Base-by-base conservation (phyloP, 2,113 vertebrate genomes). In the Calonectris borealis region DNA sequence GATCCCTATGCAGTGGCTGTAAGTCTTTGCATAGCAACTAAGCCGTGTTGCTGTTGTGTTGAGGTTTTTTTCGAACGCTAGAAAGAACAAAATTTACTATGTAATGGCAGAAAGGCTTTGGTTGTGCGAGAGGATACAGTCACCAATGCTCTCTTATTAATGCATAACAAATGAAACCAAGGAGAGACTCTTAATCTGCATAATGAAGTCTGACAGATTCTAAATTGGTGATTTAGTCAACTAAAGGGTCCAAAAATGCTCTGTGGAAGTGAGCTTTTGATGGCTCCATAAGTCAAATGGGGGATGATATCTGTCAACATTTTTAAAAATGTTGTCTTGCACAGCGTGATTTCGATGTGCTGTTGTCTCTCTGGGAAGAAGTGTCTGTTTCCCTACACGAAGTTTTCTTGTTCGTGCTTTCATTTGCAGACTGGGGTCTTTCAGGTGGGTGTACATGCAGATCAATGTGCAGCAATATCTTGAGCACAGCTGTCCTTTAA, bases 11-110 rank as follows among this genome's bases (percentile, higher is more conserved):
- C 96, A 95, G 86, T 51, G 73, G 84, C 42, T 36, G 87, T 95
- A 93, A 97, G 96, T 95, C 97, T 97, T 92, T 93, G 96, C 97
- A 90, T 98, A 98, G 98, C 97, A 98, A 98, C 97, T 96, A 97
- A 98, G 95, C 96, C 9, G 0, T 51, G 91, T 84, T 94, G 90
- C 91, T 95, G 93, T 90, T 94, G 88, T 79, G 83, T 57, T 76
- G 84, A 62, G 31, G 2, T 21, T 83, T 96, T 87, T 95, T 95
- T 88, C 0, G 0, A 94, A 90, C 4, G 3, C 46, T 83, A 95
- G 69, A 93, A 97, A 86, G 97, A 96, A 96, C 95, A 96, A 97
- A 98, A 97, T 97, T 98, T 96, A 96, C 96, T 97, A 96, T 95
- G 87, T 95, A 97, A 93, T 95, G 93, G 90, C 83, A 95, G 91